Conservation (phyloP, 1,140 invertebrate species). For the Macrobrachium rosenbergii region DNA sequence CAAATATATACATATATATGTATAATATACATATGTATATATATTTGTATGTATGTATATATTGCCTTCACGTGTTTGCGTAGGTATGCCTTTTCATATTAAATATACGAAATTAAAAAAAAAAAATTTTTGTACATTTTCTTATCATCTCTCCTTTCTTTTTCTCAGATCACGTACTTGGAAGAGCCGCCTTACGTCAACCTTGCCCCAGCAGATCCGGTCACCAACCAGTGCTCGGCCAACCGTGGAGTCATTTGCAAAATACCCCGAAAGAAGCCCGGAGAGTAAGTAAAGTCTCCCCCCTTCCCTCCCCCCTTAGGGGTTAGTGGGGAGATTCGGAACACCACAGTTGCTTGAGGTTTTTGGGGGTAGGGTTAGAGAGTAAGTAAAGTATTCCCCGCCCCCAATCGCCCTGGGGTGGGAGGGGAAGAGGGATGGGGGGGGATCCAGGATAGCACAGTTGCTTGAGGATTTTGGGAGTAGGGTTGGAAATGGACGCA, state of each 20-base stretch:
- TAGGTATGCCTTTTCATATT: not conserved
- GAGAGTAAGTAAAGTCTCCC: not conserved
- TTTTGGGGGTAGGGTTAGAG: no score
- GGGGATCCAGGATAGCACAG: not conserved
- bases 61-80: not conserved
- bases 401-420: no score
- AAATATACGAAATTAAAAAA: not conserved
- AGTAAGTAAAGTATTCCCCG: no score
- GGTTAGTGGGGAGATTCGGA: not conserved
- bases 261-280: slow-evolving; percentile 20
- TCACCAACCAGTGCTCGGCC: slow-evolving; percentile 89
- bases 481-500: no score
- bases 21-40: no score
- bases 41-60: no score
- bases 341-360: not conserved
- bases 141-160: not conserved
- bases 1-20: no score
- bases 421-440: no score
- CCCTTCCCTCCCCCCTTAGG: not conserved
- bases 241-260: slow-evolving; percentile 82
- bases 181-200: slow-evolving; percentile 97
- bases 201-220: slow-evolving; percentile 88
- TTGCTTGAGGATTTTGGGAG: not conserved
- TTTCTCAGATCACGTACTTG: slow-evolving; percentile 85
- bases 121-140: not conserved